phyloP scores from a whole-genome alignment of 2,113 vertebrate species.

The Gambusia holbrooki region DNA sequence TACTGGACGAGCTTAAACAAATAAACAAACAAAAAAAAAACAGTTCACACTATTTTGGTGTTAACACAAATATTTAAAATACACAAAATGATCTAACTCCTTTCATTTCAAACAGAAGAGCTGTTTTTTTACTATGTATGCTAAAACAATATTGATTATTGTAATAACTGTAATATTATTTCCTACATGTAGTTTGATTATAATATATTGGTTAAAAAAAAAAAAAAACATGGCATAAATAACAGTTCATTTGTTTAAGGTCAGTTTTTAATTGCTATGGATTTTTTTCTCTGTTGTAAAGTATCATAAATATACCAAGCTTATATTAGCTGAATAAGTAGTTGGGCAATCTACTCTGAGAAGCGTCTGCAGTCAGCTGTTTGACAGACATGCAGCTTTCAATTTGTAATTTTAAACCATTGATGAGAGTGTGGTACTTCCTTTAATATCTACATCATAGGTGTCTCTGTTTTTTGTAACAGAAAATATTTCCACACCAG shows the following conservation, averaged over 20 bases:
- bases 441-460: background rate
- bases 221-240: too few relatives aligned
- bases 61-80: background rate
- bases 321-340: background rate
- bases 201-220: too few relatives aligned
- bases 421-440: background rate
- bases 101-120: background rate
- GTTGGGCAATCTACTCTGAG: background rate
- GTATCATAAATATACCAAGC: background rate
- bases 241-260: too few relatives aligned
- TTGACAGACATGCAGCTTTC: background rate
- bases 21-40: background rate
- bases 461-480: background rate
- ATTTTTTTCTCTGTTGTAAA: background rate
- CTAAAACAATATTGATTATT: background rate
- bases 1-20: background rate
- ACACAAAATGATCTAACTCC: background rate
- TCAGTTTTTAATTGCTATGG: background rate
- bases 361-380: background rate
- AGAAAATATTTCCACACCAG: background rate
- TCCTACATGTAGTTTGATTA: background rate
- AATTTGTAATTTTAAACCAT: background rate
- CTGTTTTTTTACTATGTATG: background rate
- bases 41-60: background rate
- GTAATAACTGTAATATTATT: background rate